phyloP scores from a whole-genome alignment of 1,140 invertebrate species.

The Pinna nobilis region DNA sequence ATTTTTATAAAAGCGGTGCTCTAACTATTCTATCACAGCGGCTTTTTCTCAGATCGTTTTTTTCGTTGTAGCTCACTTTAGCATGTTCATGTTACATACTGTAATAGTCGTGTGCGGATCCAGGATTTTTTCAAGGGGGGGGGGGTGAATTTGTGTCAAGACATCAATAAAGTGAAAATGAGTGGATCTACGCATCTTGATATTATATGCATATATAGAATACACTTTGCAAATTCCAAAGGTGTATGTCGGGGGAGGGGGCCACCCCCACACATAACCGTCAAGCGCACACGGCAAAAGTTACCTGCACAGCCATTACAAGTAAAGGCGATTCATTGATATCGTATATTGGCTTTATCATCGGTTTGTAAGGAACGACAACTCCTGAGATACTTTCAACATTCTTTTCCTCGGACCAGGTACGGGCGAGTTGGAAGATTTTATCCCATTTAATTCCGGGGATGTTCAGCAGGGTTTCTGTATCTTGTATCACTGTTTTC shows the following conservation, averaged over 20 bases:
- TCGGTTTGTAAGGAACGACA: neutral
- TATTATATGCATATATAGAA: neutral
- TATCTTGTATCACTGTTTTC: neutral
- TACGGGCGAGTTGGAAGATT: neutral
- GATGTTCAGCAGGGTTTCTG: neutral
- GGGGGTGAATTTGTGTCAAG: too few relatives aligned
- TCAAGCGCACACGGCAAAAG: neutral
- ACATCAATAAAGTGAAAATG: neutral
- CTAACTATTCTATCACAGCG: too few relatives aligned
- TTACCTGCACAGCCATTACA: neutral
- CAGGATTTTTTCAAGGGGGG: too few relatives aligned
- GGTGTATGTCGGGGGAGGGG: too few relatives aligned
- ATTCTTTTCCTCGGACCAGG: neutral
- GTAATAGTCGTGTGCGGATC: too few relatives aligned
- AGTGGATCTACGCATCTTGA: neutral
- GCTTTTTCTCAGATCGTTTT: too few relatives aligned
- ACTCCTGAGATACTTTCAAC: neutral
- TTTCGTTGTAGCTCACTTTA: too few relatives aligned
- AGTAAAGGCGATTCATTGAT: neutral
- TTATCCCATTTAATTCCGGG: neutral
- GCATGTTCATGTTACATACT: too few relatives aligned
- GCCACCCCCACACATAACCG: too few relatives aligned
- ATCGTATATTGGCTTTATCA: slow-evolving; percentile 8
- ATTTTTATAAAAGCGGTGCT: too few relatives aligned
- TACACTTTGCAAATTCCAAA: too few relatives aligned